Conservation (phyloP, 2,888 invertebrate genomes). For the Alitta virens region DNA sequence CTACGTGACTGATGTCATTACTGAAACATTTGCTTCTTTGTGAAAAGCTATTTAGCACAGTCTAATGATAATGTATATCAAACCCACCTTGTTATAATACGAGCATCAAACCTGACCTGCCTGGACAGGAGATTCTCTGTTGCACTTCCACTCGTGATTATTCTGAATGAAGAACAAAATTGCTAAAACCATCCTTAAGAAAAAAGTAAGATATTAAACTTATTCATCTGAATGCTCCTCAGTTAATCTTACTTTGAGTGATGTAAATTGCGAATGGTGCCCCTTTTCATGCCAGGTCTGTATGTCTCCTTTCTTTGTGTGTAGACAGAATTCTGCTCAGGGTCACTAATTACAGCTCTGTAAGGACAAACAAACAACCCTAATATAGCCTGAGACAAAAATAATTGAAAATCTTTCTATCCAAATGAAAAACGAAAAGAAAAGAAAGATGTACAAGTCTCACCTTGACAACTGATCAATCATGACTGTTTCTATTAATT, state of each 20-base stretch:
- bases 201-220: no score
- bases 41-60: no score
- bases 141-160: constrained; percentile 45
- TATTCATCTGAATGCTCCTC: no score
- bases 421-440: no score
- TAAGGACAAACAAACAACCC: constrained; percentile 8
- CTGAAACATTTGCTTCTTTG: no score
- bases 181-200: no score
- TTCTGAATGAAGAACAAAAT: constrained; percentile 34
- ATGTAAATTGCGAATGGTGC: constrained; percentile 46
- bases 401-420: constrained; percentile 3
- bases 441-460: no score
- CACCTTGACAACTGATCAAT: constrained; percentile 53
- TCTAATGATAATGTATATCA: not conserved
- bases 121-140: constrained; percentile 53
- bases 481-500: constrained; percentile 54
- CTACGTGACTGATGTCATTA: not conserved
- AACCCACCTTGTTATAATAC: constrained; percentile 50
- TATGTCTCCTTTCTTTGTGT: constrained; percentile 19
- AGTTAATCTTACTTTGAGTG: constrained; percentile 44
- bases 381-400: not conserved
- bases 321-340: constrained; percentile 41
- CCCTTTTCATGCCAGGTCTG: constrained; percentile 35
- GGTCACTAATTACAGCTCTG: constrained; percentile 52
- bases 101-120: constrained; percentile 51